These are phyloP conservation scores for Chinchilla lanigera DNA, from an alignment of 2,113 vertebrate genomes.

Conservation along the genomic window DNA sequence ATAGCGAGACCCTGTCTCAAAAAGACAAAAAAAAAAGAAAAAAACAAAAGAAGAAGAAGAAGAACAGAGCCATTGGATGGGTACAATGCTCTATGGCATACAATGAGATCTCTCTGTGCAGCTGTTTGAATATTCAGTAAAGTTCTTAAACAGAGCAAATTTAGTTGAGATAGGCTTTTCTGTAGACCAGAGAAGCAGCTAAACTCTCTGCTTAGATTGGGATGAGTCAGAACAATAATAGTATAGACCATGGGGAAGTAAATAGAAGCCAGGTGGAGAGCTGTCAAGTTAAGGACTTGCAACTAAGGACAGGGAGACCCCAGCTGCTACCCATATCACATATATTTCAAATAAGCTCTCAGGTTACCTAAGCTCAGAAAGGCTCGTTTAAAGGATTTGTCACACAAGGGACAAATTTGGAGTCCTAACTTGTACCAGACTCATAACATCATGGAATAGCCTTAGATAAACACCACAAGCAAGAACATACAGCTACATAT, in stretches of 20 bases:
- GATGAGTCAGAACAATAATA: background rate
- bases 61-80: background rate
- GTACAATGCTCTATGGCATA: background rate
- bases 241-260: background rate
- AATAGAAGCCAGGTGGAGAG: background rate
- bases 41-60: too few relatives aligned
- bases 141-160: background rate
- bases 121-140: background rate
- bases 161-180: background rate
- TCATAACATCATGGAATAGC: background rate
- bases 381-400: background rate
- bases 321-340: background rate
- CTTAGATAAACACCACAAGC: background rate
- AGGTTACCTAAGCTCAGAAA: background rate
- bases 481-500: background rate
- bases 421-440: background rate
- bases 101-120: background rate
- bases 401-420: background rate
- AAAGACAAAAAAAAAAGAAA: too few relatives aligned
- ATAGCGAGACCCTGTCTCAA: too few relatives aligned
- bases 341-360: background rate
- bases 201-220: background rate
- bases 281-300: too few relatives aligned
- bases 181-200: background rate
- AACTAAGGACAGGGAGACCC: background rate